Base-by-base conservation (phyloP, 2,113 vertebrate genomes). In the Lichenostomus cassidix region DNA sequence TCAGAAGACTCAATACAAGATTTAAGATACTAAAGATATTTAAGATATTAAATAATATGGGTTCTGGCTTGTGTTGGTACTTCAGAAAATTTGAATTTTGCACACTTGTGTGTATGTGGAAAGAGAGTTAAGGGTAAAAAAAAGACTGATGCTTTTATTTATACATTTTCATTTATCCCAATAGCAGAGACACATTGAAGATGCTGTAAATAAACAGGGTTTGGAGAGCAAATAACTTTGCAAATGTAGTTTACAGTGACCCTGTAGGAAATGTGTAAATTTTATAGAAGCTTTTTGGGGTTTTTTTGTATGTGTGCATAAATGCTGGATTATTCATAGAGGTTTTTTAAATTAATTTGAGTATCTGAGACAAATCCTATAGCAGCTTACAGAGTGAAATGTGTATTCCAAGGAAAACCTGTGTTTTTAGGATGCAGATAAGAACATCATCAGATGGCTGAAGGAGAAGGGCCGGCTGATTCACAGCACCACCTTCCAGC, bases 391-490 rank as follows among this genome's bases (percentile, higher is more conserved):
- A 73, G 56, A 50, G 20, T 73, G 65, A 11, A 22, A 29, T 20
- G 50, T 93, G 35, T 41, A 21, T 82, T 88, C 23, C 33, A 73
- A 79, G 56, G 41, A 27, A 24, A 35, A 27, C 20, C 79, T 84
- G 60, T 94, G 47, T 92, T 85, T 94, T 82, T 65, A 99, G 99
- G 99, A 99, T 91, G 99, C 99, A 67, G 99, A 99, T 96, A 99
- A 99, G 96, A 98, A 98, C 96, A 99, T 99, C 88, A 99, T 99
- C 91, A 98, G 98, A 93, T 95, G 90, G 60, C 97, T 99, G 96
- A 99, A 99, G 95, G 99, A 99, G 93, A 98, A 93, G 5, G 99
- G 98, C 31, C 98, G 99, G 39, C 98, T 99, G 60, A 96, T 99
- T 78, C 97, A 98, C 75, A 94, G 96, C 67, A 96, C 98, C 90